Base-by-base conservation (phyloP, 2,888 invertebrate species). In the Leptarthrus brevirostris region DNA sequence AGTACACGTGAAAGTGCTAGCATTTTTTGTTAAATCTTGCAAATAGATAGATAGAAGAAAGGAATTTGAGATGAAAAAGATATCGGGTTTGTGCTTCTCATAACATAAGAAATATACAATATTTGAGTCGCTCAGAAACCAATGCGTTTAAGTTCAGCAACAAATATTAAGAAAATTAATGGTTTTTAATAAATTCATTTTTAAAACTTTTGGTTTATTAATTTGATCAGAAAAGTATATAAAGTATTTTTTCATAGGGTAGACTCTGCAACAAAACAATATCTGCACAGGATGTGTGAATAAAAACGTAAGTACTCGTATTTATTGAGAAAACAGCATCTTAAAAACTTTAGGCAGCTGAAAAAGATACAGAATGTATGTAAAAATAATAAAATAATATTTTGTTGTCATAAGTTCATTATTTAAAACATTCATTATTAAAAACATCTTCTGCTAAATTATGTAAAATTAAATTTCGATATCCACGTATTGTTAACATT, bases 401-500 rank as follows among this genome's bases (percentile, higher is more conserved):
- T n/a, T 47, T n/a, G n/a, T n/a, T 24, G 14, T 49, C 44, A 52
- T 12, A 36, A 5, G 22, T 72, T 24, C 24, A 36, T 12, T 54
- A 10, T 70, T 52, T 52, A n/a, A n/a, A n/a, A n/a, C n/a, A 26
- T 47, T 58, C 58, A 58, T 34, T 14, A 34, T 34, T 34, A 34
- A 2, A 58, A 58, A 58, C 30, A 58, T 58, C 36, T 58, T 5
- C 58, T 58, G 30, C 58, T 36, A 22, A 58, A 36, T 58, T 58
- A 58, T 58, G 14, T 36, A 58, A 58, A 58, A 34, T 0, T 58
- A 58, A 58, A 58, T 58, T 58, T 36, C 34, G 34, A 58, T 36
- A 2, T 58, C 16, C 58, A 58, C 18, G 58, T 36, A 36, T 58
- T 34, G 36, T 34, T 34, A 58, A 58, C 34, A 22, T 58, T 24